Base-by-base conservation (phyloP, 2,113 vertebrate species). In the Porphyrio hochstetteri region DNA sequence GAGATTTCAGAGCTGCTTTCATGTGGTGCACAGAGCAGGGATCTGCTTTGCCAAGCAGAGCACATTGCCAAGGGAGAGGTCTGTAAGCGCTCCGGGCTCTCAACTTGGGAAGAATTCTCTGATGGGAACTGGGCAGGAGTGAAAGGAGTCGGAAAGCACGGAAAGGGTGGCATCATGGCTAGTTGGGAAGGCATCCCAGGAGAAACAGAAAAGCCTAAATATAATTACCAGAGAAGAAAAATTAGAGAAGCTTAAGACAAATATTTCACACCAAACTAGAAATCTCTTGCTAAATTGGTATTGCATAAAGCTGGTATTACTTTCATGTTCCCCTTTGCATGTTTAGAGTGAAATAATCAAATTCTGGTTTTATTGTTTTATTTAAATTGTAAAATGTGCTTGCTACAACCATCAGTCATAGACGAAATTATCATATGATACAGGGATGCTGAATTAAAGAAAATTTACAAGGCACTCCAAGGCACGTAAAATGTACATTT, bases 1-100 rank as follows among this genome's bases (percentile, higher is more conserved):
- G 88, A 93, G 53, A 64, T 52, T 88, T 94, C 88, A 88, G 91
- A 90, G 11, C 78, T 61, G 21, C 82, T 87, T 18, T 92, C 19
- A 0, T 85, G 82, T 71, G 82, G 36, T 19, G 46, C 1, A 1
- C 28, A 4, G 21, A 28, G 52, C 0, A 0, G 52, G 16, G 65
- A 85, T 61, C 21, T 16, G 38, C n/a, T 82, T 75, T 84, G 74
- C 74, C 53, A 52, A 75, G 69, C 52, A 63, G 46, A 84, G 18
- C 0, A 0, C 14, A 1, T 46, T 53, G 38, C 50, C 59, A 72
- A 77, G 19, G 44, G 59, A 64, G 71, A 60, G 1, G 1, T 24
- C 44, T 78, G 64, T 13, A 40, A 90, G 46, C 15, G 21, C 17
- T 67, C 56, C 1, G 3, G 46, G 31, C 16, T 79, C 7, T 63